Conservation (phyloP, 2,888 invertebrate species). For the Xanthia togata region DNA sequence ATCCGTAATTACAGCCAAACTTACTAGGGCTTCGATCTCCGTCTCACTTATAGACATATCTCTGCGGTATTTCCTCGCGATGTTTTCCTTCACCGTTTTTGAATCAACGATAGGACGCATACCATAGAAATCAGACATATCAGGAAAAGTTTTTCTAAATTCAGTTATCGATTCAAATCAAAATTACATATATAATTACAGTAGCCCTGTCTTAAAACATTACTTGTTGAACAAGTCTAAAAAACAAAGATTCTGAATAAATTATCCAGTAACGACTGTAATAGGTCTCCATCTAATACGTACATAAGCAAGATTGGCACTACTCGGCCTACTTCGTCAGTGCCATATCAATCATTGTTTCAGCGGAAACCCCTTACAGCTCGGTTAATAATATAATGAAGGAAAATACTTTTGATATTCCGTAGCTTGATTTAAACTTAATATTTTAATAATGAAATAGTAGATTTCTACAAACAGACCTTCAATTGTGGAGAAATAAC, state of each 20-base stretch:
- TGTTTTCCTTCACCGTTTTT: too few relatives aligned
- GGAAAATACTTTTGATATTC: neutral
- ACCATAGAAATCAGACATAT: too few relatives aligned
- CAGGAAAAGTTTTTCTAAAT: neutral
- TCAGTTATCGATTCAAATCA: neutral
- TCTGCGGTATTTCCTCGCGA: too few relatives aligned
- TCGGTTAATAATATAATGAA: neutral
- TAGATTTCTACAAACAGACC: neutral
- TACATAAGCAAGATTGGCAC: neutral
- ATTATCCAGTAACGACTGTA: neutral
- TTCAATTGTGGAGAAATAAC: neutral
- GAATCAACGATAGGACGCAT: too few relatives aligned
- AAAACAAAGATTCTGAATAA: neutral
- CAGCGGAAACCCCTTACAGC: neutral
- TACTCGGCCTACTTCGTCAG: neutral
- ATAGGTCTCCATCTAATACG: neutral
- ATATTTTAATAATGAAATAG: neutral
- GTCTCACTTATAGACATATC: too few relatives aligned
- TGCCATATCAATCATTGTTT: slow-evolving; percentile 2
- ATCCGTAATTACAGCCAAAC: too few relatives aligned
- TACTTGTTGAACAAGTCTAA: neutral
- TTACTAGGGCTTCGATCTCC: too few relatives aligned
- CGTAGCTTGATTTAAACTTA: neutral
- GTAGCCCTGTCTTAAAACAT: too few relatives aligned
- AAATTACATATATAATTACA: neutral